Conservation (phyloP, 2,888 invertebrate genomes). For the Limulus polyphemus region DNA sequence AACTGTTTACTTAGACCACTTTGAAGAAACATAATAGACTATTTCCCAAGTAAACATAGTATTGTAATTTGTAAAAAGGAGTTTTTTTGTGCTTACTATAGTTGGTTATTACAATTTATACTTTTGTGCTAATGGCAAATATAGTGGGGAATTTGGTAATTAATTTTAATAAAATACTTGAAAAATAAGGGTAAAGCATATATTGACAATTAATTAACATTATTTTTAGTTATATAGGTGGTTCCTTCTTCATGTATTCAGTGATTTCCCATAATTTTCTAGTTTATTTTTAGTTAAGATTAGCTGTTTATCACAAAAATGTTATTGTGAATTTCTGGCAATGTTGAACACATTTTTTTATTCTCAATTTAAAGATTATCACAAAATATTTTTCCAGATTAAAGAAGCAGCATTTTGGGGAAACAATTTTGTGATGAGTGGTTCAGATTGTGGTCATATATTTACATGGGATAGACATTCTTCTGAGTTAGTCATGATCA, state of each 20-base stretch:
- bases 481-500: slow-evolving; percentile 55
- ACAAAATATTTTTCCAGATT: slow-evolving; percentile 48
- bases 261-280: background rate
- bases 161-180: no score
- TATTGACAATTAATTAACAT: no score
- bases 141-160: no score
- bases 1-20: no score
- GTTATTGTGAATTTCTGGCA: background rate
- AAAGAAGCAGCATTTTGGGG: slow-evolving; percentile 80
- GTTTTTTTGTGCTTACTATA: no score
- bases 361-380: background rate
- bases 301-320: background rate
- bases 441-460: slow-evolving; percentile 79
- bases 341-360: background rate
- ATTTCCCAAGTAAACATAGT: no score
- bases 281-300: background rate
- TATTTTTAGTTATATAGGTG: no score
- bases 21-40: no score
- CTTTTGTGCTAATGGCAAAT: no score
- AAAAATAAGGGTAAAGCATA: no score
- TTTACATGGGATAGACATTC: slow-evolving; percentile 65
- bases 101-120: no score
- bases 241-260: background rate
- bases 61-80: no score
- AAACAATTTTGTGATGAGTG: slow-evolving; percentile 62